Conservation (phyloP, 2,113 vertebrate species). For the Mus spicilegus region DNA sequence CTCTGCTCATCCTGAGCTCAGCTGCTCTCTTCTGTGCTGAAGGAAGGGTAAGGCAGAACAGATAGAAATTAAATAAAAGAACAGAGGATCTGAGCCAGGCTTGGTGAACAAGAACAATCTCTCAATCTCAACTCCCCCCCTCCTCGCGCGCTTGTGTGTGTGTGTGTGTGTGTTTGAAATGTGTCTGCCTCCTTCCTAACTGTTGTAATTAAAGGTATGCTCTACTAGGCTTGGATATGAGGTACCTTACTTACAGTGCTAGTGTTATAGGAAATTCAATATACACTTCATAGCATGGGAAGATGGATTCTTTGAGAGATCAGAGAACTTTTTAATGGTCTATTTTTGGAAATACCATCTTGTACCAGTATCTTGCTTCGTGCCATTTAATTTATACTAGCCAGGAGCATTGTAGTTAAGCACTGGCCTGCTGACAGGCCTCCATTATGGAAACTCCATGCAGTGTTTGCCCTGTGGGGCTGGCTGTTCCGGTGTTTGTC, state of each 20-base stretch:
- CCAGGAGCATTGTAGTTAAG: background rate
- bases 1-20: background rate
- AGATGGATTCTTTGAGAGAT: constrained; percentile 30
- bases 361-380: constrained; percentile 30
- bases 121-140: no score
- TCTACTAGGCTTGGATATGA: background rate
- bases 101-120: background rate
- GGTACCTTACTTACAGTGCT: background rate
- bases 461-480: background rate
- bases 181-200: background rate
- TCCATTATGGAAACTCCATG: background rate
- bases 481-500: constrained; percentile 8
- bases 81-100: background rate
- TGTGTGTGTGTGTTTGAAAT: background rate
- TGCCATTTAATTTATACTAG: constrained; percentile 45
- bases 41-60: background rate
- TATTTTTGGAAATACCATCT: constrained; percentile 21
- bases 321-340: constrained; percentile 11
- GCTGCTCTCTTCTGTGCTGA: background rate
- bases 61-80: constrained; percentile 35
- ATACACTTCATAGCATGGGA: background rate
- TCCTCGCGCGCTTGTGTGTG: no score
- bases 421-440: background rate
- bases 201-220: background rate
- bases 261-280: background rate